phyloP scores from a whole-genome alignment of 2,888 invertebrate species.

The Synergus umbraculus region DNA sequence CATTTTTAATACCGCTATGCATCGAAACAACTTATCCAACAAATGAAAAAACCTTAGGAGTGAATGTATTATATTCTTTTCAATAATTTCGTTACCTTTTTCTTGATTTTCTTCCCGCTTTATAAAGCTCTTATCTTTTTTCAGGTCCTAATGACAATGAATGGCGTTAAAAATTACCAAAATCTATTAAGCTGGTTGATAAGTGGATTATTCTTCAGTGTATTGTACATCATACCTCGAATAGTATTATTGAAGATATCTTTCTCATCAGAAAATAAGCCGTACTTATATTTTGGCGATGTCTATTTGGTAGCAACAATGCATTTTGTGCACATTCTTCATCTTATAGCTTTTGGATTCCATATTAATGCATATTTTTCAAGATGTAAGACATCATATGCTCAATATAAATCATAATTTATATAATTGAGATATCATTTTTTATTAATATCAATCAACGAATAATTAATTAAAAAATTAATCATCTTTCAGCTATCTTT shows the following conservation, averaged over 20 bases:
- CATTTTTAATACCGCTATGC: conserved; percentile 69
- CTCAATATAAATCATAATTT: not conserved
- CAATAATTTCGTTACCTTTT: not conserved
- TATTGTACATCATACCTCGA: conserved; percentile 64
- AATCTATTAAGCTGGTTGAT: conserved; percentile 73
- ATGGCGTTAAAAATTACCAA: conserved; percentile 69
- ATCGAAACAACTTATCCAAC: conserved; percentile 68
- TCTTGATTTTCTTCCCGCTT: too few species aligned
- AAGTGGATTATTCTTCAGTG: conserved; percentile 67
- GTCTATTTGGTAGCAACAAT: conserved; percentile 70
- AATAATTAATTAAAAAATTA: too few species aligned
- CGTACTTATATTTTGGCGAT: conserved; percentile 70
- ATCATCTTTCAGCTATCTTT: conserved; percentile 11
- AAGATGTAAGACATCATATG: conserved; percentile 64
- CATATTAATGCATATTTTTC: conserved; percentile 72
- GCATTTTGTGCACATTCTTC: conserved; percentile 65
- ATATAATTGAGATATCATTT: too few species aligned
- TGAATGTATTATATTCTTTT: conserved; percentile 65
- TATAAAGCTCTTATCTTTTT: conserved; percentile 23
- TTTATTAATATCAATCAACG: too few species aligned
- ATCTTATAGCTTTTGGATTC: conserved; percentile 72
- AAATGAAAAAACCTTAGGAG: conserved; percentile 72
- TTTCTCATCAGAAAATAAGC: conserved; percentile 64
- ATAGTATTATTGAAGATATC: conserved; percentile 67
- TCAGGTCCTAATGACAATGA: conserved; percentile 73